Evolutionary conservation across 2,797 vertebrate species (phyloP).

Genomic region (Champsocephalus gunnari): DNA sequence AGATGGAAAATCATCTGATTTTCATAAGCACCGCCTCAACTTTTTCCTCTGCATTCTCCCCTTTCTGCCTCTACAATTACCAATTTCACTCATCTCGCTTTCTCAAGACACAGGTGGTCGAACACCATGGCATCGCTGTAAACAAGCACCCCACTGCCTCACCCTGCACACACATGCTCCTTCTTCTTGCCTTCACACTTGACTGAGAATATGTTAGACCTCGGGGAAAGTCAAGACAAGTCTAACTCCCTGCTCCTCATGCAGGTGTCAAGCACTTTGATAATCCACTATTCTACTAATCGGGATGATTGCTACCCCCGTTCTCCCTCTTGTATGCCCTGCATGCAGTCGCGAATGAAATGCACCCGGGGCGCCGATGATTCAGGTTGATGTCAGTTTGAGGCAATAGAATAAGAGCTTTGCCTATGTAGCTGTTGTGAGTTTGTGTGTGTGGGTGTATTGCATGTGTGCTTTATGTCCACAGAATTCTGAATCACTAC

Average conservation of each 20-base stretch:
- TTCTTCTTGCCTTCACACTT: conserved; percentile 28
- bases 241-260: conserved; percentile 21
- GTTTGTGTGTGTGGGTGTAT: not conserved
- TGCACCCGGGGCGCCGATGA: conserved; percentile 19
- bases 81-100: not conserved
- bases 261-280: conserved; percentile 55
- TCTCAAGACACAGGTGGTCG: conserved; percentile 30
- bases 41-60: conserved; percentile 10
- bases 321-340: conserved; percentile 16
- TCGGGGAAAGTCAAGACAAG: conserved; percentile 12
- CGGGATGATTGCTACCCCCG: conserved; percentile 46
- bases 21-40: not conserved
- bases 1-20: not conserved
- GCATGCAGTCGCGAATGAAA: conserved; percentile 10
- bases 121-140: conserved; percentile 11
- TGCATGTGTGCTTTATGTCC: conserved; percentile 20
- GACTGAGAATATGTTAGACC: conserved; percentile 36
- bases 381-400: conserved; percentile 48
- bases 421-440: not conserved
- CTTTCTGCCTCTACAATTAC: conserved; percentile 4
- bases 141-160: not conserved
- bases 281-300: conserved; percentile 54
- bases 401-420: conserved; percentile 34
- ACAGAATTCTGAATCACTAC: not conserved
- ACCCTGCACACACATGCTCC: not conserved